Conservation (phyloP, 1,140 invertebrate genomes). For the Diplogasteroides magnus region DNA sequence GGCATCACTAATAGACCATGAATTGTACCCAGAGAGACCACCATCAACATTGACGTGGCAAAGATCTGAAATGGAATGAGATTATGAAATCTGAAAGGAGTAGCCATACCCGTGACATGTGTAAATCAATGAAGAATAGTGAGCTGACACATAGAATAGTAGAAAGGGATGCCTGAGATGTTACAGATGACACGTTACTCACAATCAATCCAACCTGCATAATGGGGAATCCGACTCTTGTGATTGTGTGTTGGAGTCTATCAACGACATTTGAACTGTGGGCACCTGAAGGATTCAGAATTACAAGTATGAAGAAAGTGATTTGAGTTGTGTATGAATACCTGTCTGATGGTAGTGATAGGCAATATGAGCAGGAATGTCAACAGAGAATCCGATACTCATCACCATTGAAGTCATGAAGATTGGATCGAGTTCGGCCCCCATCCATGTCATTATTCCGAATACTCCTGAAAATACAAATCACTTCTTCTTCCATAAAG, state of each 20-base stretch:
- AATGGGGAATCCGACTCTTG: conserved; percentile 82
- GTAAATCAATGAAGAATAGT: conserved; percentile 79
- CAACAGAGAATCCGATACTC: conserved; percentile 59
- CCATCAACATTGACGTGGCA: conserved; percentile 93
- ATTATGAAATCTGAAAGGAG: conserved; percentile 60
- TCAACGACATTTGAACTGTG: conserved; percentile 5
- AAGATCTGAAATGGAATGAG: conserved; percentile 67
- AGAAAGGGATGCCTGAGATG: conserved; percentile 74
- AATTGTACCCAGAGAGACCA: conserved; percentile 85
- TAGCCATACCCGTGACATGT: conserved; percentile 64
- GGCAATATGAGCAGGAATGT: conserved; percentile 58
- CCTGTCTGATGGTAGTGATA: conserved; percentile 59
- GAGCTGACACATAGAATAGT: conserved; percentile 84
- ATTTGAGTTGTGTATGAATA: background rate
- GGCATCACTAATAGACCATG: conserved; percentile 85
- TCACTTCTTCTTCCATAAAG: too few species aligned
- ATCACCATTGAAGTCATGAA: conserved; percentile 59
- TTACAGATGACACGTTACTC: background rate
- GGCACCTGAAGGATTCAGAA: too few species aligned
- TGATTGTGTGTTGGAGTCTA: conserved; percentile 50
- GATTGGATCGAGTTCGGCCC: conserved; percentile 56
- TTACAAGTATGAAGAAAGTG: background rate
- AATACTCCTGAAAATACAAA: conserved; percentile 53
- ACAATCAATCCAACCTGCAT: conserved; percentile 59
- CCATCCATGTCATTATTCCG: conserved; percentile 57